Evolutionary conservation across 1,140 invertebrate species (phyloP), one percentile per base, ranked within the genome.

Genomic region (Hydropsyche tenuis): DNA sequence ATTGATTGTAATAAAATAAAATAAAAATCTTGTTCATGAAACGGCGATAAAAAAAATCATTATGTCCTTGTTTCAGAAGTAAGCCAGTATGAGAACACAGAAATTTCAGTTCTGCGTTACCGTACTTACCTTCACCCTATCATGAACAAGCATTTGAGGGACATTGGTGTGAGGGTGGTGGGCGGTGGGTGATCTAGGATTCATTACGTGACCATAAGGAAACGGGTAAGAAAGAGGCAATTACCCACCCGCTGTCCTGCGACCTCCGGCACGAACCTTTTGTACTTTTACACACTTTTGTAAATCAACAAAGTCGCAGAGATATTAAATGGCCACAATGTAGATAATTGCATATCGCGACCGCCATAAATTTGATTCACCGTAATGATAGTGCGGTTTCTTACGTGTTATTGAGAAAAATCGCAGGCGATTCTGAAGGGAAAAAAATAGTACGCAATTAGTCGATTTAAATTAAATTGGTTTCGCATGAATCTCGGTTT

Each of bases 151-250:
- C 30, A 37, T 37, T 37, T 37, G 30, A 37, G 30, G 3, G 9
- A 4, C 30, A 9, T 9, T 37, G 30, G 30, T 37, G 48, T 53
- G 60, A 23, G 45, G 45, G 14, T 42, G 53, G 11, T 20, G 73
- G 48, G 53, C n/a, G 46, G 25, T 53, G 30, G 30, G 30, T 37
- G 30, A 37, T n/a, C 30, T 37, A 37, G 30, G 30, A 72, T 66
- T 76, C 72, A 76, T 76, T 76, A 76, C 68, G 75, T 76, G 75
- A 73, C 75, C 75, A 76, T 76, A 76, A 76, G 75, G 75, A 76
- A 73, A 65, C 62, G 72, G 75, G 63, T 60, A 71, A 75, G 72
- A 70, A 76, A 76, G 72, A 74, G 75, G 75, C 72, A 76, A 76
- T 76, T 76, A 76, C 72, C 71, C 70, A 66, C 74, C 74, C 51